Conservation (phyloP, 2,113 vertebrate genomes). For the Meles meles region DNA sequence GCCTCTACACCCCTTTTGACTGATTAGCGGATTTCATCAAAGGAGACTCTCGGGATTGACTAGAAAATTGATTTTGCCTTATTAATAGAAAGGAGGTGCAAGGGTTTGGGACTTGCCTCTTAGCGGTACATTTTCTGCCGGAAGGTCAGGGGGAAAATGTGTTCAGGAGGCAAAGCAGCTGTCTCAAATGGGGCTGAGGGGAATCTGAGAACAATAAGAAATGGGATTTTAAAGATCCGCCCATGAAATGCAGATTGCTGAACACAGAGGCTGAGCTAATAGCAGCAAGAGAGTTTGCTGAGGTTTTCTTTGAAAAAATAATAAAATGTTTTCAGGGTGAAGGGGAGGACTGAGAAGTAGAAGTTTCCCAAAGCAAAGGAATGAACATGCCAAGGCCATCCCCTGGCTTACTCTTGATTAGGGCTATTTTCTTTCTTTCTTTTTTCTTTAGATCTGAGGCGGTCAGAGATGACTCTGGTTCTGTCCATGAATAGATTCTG, state of each 20-base stretch:
- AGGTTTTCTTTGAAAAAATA: constrained; percentile 48
- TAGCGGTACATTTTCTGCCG: neutral
- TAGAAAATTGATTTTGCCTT: constrained; percentile 74
- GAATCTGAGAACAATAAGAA: constrained; percentile 65
- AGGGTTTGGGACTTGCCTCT: constrained; percentile 40
- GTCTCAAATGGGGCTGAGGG: constrained; percentile 38
- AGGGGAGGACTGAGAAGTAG: neutral
- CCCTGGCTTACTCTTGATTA: neutral
- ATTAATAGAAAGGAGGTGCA: constrained; percentile 57
- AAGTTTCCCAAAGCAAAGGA: constrained; percentile 49
- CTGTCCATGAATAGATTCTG: constrained; percentile 94
- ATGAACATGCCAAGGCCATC: neutral
- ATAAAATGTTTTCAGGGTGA: constrained; percentile 1
- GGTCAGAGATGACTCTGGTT: constrained; percentile 94
- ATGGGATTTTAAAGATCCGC: constrained; percentile 56
- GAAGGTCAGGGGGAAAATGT: constrained; percentile 54
- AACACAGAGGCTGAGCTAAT: constrained; percentile 33
- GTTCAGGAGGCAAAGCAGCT: constrained; percentile 59
- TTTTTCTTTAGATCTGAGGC: constrained; percentile 79
- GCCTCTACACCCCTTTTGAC: neutral
- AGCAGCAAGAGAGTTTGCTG: constrained; percentile 45
- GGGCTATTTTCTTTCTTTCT: constrained; percentile 25
- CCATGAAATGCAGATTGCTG: constrained; percentile 58
- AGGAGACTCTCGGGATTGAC: constrained; percentile 58
- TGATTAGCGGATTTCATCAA: constrained; percentile 69